Conservation (phyloP, 2,888 invertebrate species). For the Torymus auratus region DNA sequence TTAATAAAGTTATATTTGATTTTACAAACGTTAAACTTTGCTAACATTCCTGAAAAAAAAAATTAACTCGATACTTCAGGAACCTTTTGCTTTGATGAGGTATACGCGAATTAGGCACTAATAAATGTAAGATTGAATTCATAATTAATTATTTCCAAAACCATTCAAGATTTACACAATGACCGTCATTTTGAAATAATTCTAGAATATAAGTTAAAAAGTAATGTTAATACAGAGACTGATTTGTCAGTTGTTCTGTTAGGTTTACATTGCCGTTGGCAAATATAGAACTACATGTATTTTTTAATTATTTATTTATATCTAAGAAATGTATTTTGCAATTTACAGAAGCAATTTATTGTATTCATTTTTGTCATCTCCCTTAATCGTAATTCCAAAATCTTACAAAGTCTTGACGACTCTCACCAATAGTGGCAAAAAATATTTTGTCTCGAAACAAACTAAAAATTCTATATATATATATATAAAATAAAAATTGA, state of each 20-base stretch:
- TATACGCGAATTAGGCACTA: slow-evolving; percentile 6
- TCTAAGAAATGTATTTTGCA: slow-evolving; percentile 63
- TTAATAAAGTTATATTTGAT: neutral
- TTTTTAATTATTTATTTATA: slow-evolving; percentile 64
- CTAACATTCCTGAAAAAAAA: slow-evolving; percentile 34
- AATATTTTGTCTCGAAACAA: slow-evolving; percentile 3
- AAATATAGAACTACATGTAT: slow-evolving; percentile 47
- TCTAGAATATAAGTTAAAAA: slow-evolving; percentile 1
- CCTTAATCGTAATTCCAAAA: slow-evolving; percentile 34
- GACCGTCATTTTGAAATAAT: slow-evolving; percentile 16
- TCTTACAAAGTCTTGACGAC: slow-evolving; percentile 12
- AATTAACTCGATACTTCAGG: slow-evolving; percentile 11
- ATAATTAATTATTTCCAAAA: neutral
- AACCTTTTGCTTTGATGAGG: slow-evolving; percentile 11
- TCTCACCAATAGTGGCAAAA: neutral
- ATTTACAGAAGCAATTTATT: slow-evolving; percentile 61
- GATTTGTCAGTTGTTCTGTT: slow-evolving; percentile 12
- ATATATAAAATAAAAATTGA: slow-evolving; percentile 36
- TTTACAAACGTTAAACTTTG: slow-evolving; percentile 12
- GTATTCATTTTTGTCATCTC: slow-evolving; percentile 42
- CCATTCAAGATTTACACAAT: slow-evolving; percentile 32
- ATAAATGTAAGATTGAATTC: slow-evolving; percentile 14
- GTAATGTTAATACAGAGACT: slow-evolving; percentile 15
- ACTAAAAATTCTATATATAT: slow-evolving; percentile 37
- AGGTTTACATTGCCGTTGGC: slow-evolving; percentile 7